Conservation (phyloP, 1,140 invertebrate genomes). For the Hycleus phaleratus region DNA sequence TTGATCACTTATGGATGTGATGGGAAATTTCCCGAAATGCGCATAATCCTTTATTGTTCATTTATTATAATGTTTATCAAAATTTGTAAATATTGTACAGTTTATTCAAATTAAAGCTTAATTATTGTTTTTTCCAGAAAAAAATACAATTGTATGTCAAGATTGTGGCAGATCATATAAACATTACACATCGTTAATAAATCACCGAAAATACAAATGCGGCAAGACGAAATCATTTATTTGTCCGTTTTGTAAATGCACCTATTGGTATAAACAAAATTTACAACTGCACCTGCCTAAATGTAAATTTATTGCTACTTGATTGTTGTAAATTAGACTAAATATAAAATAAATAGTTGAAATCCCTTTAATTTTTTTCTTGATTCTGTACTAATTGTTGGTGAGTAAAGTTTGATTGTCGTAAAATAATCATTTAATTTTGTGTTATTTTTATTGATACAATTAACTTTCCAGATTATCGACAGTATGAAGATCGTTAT, state of each 20-base stretch:
- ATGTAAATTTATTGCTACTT: not conserved
- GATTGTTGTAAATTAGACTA: not conserved
- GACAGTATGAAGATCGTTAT: not conserved
- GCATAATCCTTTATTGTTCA: not conserved
- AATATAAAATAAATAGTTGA: not conserved
- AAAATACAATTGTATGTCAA: slow-evolving; percentile 42
- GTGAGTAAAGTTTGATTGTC: not conserved
- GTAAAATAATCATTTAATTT: not conserved
- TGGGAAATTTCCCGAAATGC: no score
- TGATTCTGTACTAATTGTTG: not conserved
- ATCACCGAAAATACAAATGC: slow-evolving; percentile 79
- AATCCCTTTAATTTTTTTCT: not conserved
- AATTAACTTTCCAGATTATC: slow-evolving; percentile 10
- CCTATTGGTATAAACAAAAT: slow-evolving; percentile 26
- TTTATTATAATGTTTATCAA: not conserved
- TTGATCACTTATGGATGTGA: no score
- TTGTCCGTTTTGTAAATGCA: slow-evolving; percentile 39
- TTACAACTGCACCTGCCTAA: not conserved
- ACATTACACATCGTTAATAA: slow-evolving; percentile 68
- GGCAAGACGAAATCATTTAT: slow-evolving; percentile 47
- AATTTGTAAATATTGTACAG: not conserved
- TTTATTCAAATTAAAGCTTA: not conserved
- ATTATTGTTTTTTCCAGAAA: slow-evolving; percentile 4
- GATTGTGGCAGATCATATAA: slow-evolving; percentile 72
- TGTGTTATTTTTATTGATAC: no score